Base-by-base conservation (phyloP, 2,797 vertebrate species). In the Neosalanx taihuensis region DNA sequence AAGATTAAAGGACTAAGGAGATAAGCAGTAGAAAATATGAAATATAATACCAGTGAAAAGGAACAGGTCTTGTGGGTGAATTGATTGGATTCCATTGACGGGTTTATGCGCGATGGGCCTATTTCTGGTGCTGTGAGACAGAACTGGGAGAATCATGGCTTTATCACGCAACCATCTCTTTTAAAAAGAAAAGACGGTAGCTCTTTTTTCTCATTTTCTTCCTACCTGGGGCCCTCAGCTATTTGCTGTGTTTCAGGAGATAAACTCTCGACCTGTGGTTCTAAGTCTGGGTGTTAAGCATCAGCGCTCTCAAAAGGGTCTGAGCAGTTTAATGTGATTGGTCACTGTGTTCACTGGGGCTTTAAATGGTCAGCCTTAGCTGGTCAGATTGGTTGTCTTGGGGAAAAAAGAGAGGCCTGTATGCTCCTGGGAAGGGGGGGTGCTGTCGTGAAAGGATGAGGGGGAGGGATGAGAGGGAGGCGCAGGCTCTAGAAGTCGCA, bases 1-100 rank as follows among this genome's bases (percentile, higher is more conserved):
- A 26, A 73, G 65, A 69, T 65, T 51, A 51, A 59, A 71, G 17
- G 31, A 68, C 60, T 58, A 61, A 72, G 70, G 66, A 65, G 58
- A 58, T 76, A 70, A n/a, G 68, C 64, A 41, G 67, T 26, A 37
- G 35, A 69, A 79, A 69, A 80, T 72, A 71, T 64, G 29, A 76
- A 72, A 74, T 82, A 72, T 58, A 61, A 67, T 77, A 60, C 66
- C 68, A 64, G 73, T 77, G 71, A 59, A 0, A 59, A 67, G 74
- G 71, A 78, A 73, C 69, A 68, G 68, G 72, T 72, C 63, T 72
- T 71, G 66, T 60, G 66, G 73, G 62, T 76, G 70, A 70, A 77
- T 77, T 78, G 79, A 82, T 79, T 83, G 70, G 74, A 78, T 75
- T 80, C 67, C 72, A 74, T 77, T 80, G 79, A 78, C 77, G 72